Conservation (phyloP, 1,140 invertebrate genomes). For the Neuroterus valhalla region DNA sequence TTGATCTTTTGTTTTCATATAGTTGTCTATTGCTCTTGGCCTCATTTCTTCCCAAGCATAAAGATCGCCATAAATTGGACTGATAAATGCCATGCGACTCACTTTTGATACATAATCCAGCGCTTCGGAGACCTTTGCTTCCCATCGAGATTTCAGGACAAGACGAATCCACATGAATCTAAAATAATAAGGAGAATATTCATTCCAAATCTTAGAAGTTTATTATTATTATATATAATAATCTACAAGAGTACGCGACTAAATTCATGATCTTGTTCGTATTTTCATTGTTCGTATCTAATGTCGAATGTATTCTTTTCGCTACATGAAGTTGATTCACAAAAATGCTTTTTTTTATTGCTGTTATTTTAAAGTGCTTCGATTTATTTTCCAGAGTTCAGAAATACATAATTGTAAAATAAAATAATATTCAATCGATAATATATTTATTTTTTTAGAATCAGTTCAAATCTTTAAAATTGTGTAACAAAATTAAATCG, state of each 20-base stretch:
- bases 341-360: too few relatives aligned
- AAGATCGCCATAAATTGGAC: conserved; percentile 91
- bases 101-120: conserved; percentile 87
- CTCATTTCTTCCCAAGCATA: conserved; percentile 86
- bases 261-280: too few relatives aligned
- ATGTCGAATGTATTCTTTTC: too few relatives aligned
- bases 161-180: conserved; percentile 88
- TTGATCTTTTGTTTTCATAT: conserved; percentile 79
- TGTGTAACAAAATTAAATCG: too few relatives aligned
- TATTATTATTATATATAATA: conserved; percentile 82
- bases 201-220: conserved; percentile 55
- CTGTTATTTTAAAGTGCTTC: too few relatives aligned
- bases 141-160: conserved; percentile 83
- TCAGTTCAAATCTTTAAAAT: too few relatives aligned
- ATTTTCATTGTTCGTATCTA: too few relatives aligned
- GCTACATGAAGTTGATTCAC: too few relatives aligned
- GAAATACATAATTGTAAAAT: too few relatives aligned
- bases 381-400: too few relatives aligned
- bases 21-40: conserved; percentile 83
- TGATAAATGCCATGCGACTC: conserved; percentile 93
- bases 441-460: too few relatives aligned
- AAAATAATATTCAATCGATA: too few relatives aligned
- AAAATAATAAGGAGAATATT: conserved; percentile 22
- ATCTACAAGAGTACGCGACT: conserved; percentile 90
- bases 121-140: conserved; percentile 78